Percentiles rank a stretch among this genome's conserved stretches.
phyloP scores from a whole-genome alignment of 2,113 vertebrate species.

The Junco hyemalis region DNA sequence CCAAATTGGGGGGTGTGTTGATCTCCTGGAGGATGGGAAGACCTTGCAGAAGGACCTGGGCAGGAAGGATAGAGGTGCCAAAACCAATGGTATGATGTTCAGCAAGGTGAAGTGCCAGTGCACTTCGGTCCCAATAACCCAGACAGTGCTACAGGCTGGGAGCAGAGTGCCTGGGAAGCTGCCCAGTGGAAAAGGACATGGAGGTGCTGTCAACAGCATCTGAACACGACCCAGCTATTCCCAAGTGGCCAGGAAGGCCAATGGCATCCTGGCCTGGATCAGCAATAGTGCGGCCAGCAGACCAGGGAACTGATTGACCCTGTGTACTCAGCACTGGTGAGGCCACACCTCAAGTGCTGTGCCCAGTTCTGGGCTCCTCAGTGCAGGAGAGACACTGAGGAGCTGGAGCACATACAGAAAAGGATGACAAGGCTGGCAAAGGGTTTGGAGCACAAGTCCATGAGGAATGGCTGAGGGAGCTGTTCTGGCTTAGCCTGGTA shows the following conservation, averaged over 20 bases:
- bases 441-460: background rate
- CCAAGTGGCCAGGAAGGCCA: background rate
- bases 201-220: background rate
- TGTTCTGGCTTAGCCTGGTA: background rate
- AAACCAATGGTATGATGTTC: background rate
- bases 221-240: background rate
- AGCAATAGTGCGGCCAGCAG: background rate
- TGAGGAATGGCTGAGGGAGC: background rate
- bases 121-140: accelerated
- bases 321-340: accelerated
- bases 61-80: background rate
- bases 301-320: accelerated
- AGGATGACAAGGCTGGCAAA: background rate
- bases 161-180: background rate
- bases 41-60: background rate
- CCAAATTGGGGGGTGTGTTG: background rate
- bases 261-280: accelerated
- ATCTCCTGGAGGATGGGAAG: background rate
- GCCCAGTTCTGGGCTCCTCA: background rate
- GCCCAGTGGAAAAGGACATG: background rate
- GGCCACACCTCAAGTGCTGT: accelerated
- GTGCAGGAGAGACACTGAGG: background rate
- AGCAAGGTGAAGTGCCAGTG: background rate
- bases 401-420: background rate
- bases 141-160: background rate